Evolutionary conservation across 2,797 vertebrate species (phyloP).

Genomic region (Galagoides demidoff): DNA sequence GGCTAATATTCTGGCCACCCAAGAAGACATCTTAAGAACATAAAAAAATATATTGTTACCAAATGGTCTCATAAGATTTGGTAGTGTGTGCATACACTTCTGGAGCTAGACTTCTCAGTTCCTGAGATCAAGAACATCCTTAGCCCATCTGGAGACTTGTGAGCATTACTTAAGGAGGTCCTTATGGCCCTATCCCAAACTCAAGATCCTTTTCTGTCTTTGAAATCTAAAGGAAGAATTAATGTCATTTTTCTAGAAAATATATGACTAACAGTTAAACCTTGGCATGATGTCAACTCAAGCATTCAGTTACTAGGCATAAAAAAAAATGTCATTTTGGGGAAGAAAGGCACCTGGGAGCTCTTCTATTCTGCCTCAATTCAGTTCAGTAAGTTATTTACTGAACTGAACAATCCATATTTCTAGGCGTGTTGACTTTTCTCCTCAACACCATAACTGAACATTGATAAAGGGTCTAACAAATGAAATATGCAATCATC

Average conservation of each 20-base stretch:
- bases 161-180: constrained; percentile 68
- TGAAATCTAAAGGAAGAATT: constrained; percentile 54
- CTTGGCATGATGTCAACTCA: constrained; percentile 60
- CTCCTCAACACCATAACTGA: constrained; percentile 16
- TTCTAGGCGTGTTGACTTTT: background rate
- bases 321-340: constrained; percentile 53
- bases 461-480: background rate
- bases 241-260: constrained; percentile 70
- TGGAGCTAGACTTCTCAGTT: background rate
- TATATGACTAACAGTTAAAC: constrained; percentile 61
- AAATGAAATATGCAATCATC: background rate
- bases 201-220: constrained; percentile 37
- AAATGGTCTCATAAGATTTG: constrained; percentile 50
- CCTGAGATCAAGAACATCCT: constrained; percentile 20
- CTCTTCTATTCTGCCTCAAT: background rate
- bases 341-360: constrained; percentile 45
- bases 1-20: constrained; percentile 55
- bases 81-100: background rate
- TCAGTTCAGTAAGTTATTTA: constrained; percentile 32
- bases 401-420: background rate
- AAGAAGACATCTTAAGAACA: constrained; percentile 65
- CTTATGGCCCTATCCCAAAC: constrained; percentile 57
- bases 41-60: constrained; percentile 54
- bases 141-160: constrained; percentile 55
- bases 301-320: constrained; percentile 53